Percentiles rank a stretch among this genome's conserved stretches.
phyloP scores from a whole-genome alignment of 2,113 vertebrate genomes.

The Etheostoma spectabile region DNA sequence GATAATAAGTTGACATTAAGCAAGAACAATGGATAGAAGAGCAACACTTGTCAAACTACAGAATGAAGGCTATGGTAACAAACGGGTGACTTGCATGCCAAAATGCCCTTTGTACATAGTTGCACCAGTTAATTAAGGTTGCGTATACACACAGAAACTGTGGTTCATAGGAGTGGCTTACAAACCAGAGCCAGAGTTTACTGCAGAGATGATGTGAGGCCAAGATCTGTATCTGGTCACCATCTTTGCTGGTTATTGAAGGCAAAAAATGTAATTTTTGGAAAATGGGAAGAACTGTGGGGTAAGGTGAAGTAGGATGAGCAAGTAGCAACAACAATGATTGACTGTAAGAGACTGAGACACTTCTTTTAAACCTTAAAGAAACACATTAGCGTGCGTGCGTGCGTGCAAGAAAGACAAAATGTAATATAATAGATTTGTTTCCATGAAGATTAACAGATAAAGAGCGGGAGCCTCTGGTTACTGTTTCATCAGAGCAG shows the following conservation, averaged over 20 bases:
- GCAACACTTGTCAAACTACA: conserved; percentile 25
- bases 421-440: conserved; percentile 62
- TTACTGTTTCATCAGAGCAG: conserved; percentile 53
- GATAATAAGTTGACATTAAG: conserved; percentile 7
- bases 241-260: not conserved
- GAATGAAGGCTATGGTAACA: conserved; percentile 21
- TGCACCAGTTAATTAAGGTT: not conserved
- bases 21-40: conserved; percentile 16
- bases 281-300: not conserved
- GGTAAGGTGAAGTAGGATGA: not conserved
- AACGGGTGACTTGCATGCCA: conserved; percentile 13
- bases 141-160: not conserved
- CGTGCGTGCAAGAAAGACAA: not conserved
- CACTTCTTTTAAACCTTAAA: not conserved
- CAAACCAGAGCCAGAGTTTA: not conserved
- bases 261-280: not conserved
- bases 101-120: conserved; percentile 10
- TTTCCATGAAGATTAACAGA: conserved; percentile 55
- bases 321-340: not conserved
- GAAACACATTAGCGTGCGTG: too few relatives aligned
- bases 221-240: not conserved
- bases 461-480: conserved; percentile 49
- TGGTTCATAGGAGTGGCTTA: not conserved
- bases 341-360: not conserved
- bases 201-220: not conserved